Percentiles rank a stretch among this genome's conserved stretches.
phyloP scores from a whole-genome alignment of 2,888 invertebrate genomes.

The Anticlea derivata region DNA sequence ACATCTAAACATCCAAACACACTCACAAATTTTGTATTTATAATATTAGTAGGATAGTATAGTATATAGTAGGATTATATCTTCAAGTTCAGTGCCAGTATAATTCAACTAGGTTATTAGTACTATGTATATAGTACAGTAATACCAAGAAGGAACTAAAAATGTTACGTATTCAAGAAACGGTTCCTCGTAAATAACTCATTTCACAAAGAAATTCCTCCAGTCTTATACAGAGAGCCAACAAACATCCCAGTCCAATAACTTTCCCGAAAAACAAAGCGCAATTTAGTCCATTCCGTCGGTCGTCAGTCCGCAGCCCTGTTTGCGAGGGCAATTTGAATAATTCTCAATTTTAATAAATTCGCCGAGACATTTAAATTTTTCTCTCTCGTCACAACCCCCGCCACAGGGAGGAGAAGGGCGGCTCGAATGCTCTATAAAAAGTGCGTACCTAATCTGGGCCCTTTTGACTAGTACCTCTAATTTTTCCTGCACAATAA shows the following conservation, averaged over 20 bases:
- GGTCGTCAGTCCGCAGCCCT: constrained; percentile 13
- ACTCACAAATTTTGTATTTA: no score
- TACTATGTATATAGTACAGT: no score
- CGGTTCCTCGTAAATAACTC: constrained; percentile 1
- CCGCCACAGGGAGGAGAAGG: background rate
- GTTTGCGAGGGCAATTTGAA: constrained; percentile 34
- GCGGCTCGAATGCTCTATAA: background rate
- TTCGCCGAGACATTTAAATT: constrained; percentile 30
- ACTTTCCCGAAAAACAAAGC: constrained; percentile 23
- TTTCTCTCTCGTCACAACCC: constrained; percentile 14
- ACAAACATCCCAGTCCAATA: constrained; percentile 18
- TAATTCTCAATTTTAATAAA: constrained; percentile 41
- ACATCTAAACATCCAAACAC: no score
- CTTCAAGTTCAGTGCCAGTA: no score
- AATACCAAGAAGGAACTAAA: background rate
- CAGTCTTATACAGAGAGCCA: constrained; percentile 2
- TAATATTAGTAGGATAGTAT: no score
- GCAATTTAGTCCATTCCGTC: constrained; percentile 15
- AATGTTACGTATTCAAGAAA: constrained; percentile 2
- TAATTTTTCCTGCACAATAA: no score
- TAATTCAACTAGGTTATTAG: no score
- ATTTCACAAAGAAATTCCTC: constrained; percentile 1
- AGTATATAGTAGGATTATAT: no score
- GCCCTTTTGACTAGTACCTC: no score
- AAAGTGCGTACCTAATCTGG: no score